A percentile compares a stretch with the other conserved stretches of the same genome.
phyloP scores from a whole-genome alignment of 2,888 invertebrate genomes.

The Thymelicus sylvestris region DNA sequence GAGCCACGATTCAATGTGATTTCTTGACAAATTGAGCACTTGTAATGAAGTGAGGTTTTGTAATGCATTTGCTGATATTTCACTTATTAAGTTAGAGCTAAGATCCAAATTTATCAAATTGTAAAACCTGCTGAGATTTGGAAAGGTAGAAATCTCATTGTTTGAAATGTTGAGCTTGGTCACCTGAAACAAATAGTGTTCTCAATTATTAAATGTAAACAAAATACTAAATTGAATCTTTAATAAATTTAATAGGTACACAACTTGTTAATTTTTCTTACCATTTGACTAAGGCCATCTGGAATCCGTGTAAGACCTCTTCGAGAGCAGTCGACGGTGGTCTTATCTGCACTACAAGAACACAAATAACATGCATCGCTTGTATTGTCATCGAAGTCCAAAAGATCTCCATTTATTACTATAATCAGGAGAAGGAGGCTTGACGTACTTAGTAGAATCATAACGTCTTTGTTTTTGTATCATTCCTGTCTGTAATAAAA shows the following conservation, averaged over 20 bases:
- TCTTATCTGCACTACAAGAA: slow-evolving; percentile 62
- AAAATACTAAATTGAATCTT: neutral
- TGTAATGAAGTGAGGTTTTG: slow-evolving; percentile 83
- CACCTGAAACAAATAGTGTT: slow-evolving; percentile 73
- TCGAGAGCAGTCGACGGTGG: slow-evolving; percentile 69
- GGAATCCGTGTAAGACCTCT: slow-evolving; percentile 76
- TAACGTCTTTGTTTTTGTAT: slow-evolving; percentile 64
- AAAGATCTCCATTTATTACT: slow-evolving; percentile 52
- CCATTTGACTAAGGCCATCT: slow-evolving; percentile 62
- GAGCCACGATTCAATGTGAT: slow-evolving; percentile 85
- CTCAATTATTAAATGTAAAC: neutral
- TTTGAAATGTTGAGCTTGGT: slow-evolving; percentile 87
- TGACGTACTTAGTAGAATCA: slow-evolving; percentile 58
- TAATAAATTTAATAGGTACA: neutral
- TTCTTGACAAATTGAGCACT: slow-evolving; percentile 86
- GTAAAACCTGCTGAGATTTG: slow-evolving; percentile 63
- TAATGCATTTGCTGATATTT: slow-evolving; percentile 76
- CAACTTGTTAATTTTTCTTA: slow-evolving; percentile 7
- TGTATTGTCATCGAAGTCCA: slow-evolving; percentile 61
- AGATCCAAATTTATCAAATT: slow-evolving; percentile 66
- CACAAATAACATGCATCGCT: slow-evolving; percentile 68
- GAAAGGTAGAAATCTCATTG: slow-evolving; percentile 86
- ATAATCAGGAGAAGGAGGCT: slow-evolving; percentile 55
- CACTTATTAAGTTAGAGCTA: slow-evolving; percentile 80
- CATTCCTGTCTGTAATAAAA: slow-evolving; percentile 73